phyloP scores from a whole-genome alignment of 2,888 invertebrate genomes.

The Stictocephala bisonia region DNA sequence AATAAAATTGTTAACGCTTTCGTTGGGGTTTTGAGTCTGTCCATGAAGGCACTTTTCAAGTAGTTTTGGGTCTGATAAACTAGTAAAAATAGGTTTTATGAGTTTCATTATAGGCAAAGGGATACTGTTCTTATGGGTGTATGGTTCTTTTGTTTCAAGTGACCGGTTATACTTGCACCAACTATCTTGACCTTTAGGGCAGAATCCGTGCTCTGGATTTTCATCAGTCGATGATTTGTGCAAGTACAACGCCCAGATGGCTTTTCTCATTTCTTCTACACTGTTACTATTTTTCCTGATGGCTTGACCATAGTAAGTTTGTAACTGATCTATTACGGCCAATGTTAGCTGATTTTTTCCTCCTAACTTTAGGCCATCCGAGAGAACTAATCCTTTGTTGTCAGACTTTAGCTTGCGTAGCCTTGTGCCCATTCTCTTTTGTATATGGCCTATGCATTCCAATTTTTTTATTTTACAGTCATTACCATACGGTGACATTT shows the following conservation, averaged over 20 bases:
- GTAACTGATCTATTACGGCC: background rate
- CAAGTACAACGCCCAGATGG: slow-evolving; percentile 11
- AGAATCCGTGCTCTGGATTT: background rate
- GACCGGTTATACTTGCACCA: background rate
- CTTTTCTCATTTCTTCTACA: background rate
- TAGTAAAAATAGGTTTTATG: background rate
- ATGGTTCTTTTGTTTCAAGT: background rate
- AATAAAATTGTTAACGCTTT: slow-evolving; percentile 31
- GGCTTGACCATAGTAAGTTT: slow-evolving; percentile 12
- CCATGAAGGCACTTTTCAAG: background rate
- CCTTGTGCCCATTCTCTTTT: background rate
- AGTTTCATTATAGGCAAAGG: background rate
- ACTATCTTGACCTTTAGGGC: slow-evolving; percentile 10
- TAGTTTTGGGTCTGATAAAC: background rate
- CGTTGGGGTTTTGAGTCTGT: slow-evolving; percentile 4
- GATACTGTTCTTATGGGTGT: background rate
- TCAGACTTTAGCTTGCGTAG: background rate
- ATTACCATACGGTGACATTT: background rate
- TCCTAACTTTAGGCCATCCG: background rate
- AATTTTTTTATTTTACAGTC: background rate
- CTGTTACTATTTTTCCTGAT: background rate
- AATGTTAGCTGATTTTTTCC: background rate
- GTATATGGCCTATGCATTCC: background rate
- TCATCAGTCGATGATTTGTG: background rate
- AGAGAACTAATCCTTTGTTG: background rate